Evolutionary conservation across 2,888 invertebrate species (phyloP).

Genomic region (Agrotis exclamationis): DNA sequence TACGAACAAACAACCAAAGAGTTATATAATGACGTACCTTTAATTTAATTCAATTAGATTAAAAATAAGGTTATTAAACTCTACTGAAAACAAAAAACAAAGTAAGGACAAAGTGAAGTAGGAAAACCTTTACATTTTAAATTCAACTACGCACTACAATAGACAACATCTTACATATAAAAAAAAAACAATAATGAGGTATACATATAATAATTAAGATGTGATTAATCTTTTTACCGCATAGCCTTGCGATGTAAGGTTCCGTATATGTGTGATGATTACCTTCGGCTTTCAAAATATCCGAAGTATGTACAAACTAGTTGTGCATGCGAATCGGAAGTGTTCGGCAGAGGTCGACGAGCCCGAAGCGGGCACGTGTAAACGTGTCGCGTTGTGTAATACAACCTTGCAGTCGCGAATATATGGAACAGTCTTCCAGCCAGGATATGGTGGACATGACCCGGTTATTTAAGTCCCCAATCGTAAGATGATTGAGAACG

Average conservation of each 20-base stretch:
- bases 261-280: constrained; percentile 76
- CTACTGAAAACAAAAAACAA: not conserved
- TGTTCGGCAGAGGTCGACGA: constrained; percentile 85
- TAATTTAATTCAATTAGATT: constrained; percentile 13
- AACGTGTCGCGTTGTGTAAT: constrained; percentile 81
- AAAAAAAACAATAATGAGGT: constrained; percentile 36
- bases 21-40: constrained; percentile 11
- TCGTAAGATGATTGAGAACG: constrained; percentile 48
- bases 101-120: constrained; percentile 14
- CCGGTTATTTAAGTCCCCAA: constrained; percentile 53
- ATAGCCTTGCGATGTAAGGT: constrained; percentile 66
- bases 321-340: constrained; percentile 90
- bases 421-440: constrained; percentile 72
- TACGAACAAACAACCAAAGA: constrained; percentile 15
- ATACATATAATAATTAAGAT: constrained; percentile 26
- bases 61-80: constrained; percentile 21
- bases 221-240: constrained; percentile 41
- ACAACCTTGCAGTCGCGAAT: constrained; percentile 89
- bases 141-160: constrained; percentile 42
- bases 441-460: constrained; percentile 70
- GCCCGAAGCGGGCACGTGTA: constrained; percentile 82
- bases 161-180: not conserved
- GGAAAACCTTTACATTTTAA: constrained; percentile 26
- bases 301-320: constrained; percentile 66
- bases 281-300: constrained; percentile 85